These are phyloP conservation scores for Portevinia maculata DNA, from an alignment of 2,888 invertebrate species.

Conservation along the genomic window DNA sequence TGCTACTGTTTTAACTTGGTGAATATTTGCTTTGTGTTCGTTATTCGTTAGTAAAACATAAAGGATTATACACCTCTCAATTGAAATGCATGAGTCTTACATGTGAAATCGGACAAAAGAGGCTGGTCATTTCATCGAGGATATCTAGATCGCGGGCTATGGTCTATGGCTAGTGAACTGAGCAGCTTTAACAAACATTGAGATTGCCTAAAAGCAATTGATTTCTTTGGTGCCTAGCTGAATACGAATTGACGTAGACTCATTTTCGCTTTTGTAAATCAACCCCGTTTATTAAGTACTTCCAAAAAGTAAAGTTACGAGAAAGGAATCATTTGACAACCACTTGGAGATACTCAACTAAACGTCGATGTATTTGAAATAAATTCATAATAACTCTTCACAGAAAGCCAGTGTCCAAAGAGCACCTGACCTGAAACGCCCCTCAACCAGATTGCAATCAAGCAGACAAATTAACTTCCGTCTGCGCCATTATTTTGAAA, in stretches of 20 bases:
- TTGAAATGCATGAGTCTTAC: conserved; percentile 13
- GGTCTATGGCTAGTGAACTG: neutral
- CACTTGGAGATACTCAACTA: neutral
- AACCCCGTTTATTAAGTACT: no score
- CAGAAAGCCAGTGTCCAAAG: neutral
- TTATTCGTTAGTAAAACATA: conserved; percentile 33
- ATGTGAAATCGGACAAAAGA: conserved; percentile 5
- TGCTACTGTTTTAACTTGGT: conserved; percentile 48
- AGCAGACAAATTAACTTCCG: conserved; percentile 39
- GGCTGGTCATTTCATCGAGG: conserved; percentile 1
- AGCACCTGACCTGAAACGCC: conserved; percentile 19
- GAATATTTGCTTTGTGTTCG: conserved; percentile 22
- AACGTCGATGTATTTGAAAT: neutral
- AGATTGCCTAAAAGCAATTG: no score
- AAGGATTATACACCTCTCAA: conserved; percentile 21
- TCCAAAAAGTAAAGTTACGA: no score
- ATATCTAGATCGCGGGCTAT: neutral
- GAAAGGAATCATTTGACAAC: no score
- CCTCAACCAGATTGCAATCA: conserved; percentile 60
- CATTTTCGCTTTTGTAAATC: no score
- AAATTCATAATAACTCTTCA: neutral
- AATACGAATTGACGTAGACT: no score
- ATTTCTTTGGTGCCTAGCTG: no score
- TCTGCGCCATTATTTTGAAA: conserved; percentile 35
- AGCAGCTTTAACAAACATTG: no score